These are phyloP conservation scores for Lasiurus borealis DNA, from an alignment of 2,113 vertebrate species.

Conservation along the genomic window DNA sequence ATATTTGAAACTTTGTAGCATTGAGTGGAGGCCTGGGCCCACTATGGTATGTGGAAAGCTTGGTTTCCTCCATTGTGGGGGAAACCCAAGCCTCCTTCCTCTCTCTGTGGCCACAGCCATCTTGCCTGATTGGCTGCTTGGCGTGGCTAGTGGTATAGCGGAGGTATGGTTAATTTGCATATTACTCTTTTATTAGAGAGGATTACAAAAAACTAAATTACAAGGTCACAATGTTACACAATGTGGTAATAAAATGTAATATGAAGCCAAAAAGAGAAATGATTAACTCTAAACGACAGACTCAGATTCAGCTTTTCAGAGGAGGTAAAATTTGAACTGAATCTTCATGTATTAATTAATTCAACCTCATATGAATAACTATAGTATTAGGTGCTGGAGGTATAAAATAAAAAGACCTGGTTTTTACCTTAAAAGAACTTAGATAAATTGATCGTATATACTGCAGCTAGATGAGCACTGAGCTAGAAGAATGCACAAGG, in stretches of 20 bases:
- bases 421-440: no score
- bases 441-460: background rate
- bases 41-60: no score
- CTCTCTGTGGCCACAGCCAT: no score
- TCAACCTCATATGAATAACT: background rate
- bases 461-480: background rate
- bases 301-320: constrained; percentile 13
- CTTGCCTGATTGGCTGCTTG: no score
- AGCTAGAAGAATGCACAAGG: background rate
- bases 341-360: constrained; percentile 4
- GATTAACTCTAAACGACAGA: background rate
- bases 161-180: no score
- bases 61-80: no score
- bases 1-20: no score
- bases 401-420: background rate
- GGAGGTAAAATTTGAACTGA: background rate
- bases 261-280: background rate
- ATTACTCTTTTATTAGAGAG: no score
- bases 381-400: background rate
- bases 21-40: no score
- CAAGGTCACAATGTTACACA: constrained; percentile 19
- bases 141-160: no score
- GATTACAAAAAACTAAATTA: constrained; percentile 15
- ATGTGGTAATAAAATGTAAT: background rate
- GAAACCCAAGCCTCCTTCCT: no score